phyloP scores from a whole-genome alignment of 2,888 invertebrate species.

The Andrena chrysosceles region DNA sequence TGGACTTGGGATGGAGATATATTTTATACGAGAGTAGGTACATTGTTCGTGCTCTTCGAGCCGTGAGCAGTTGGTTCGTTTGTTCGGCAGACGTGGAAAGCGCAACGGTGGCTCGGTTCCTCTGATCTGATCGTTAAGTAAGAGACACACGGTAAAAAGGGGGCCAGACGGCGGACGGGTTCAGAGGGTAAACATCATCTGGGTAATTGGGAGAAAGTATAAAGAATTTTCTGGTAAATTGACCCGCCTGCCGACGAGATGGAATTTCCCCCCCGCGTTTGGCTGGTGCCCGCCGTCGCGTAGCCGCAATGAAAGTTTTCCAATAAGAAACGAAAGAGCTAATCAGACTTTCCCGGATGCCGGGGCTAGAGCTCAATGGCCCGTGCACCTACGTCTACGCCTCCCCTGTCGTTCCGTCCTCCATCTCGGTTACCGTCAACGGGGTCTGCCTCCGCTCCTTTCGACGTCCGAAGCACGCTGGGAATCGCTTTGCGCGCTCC shows the following conservation, averaged over 20 bases:
- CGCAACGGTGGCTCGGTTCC: no score
- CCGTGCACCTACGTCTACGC: constrained; percentile 70
- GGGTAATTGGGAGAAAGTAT: constrained; percentile 76
- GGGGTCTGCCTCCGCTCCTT: constrained; percentile 11
- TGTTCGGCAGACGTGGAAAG: no score
- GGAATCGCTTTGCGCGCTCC: neutral
- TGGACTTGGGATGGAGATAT: no score
- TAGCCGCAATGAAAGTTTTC: constrained; percentile 76
- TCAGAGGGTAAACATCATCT: constrained; percentile 70
- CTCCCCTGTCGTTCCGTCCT: constrained; percentile 35
- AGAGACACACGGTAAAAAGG: neutral
- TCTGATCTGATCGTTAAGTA: constrained; percentile 32
- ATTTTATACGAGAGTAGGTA: no score
- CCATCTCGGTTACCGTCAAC: constrained; percentile 29
- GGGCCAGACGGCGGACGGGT: constrained; percentile 39
- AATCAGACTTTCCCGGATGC: constrained; percentile 80
- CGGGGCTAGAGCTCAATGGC: constrained; percentile 76
- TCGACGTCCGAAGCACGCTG: constrained; percentile 1
- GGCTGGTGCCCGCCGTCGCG: neutral
- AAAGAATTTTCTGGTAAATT: constrained; percentile 82
- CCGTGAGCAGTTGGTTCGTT: no score
- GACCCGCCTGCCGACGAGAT: constrained; percentile 75
- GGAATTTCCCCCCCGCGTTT: constrained; percentile 70
- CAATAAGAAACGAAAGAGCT: constrained; percentile 79
- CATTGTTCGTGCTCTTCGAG: no score